Percentiles rank a stretch among this genome's conserved stretches.
Conservation (phyloP, 2,797 vertebrate species). For the Salmo trutta region DNA sequence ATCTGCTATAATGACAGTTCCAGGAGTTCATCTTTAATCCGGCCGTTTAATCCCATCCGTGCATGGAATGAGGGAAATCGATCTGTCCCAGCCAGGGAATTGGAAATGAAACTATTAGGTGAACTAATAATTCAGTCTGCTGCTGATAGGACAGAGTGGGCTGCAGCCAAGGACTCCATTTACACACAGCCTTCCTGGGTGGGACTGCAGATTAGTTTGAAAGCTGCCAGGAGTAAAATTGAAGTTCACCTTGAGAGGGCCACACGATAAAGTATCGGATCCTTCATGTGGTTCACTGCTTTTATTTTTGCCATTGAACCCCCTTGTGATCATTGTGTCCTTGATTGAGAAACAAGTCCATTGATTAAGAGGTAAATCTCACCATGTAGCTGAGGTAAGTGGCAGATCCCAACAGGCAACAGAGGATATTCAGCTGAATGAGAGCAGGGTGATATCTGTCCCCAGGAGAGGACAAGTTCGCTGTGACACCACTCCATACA, state of each 20-base stretch:
- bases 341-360: conserved; percentile 34
- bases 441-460: background rate
- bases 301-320: too few species aligned
- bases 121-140: conserved; percentile 54
- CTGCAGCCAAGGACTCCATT: conserved; percentile 61
- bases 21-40: conserved; percentile 66
- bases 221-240: conserved; percentile 53
- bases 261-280: conserved; percentile 37
- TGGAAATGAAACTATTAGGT: conserved; percentile 67
- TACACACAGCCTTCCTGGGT: conserved; percentile 50
- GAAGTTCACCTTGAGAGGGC: conserved; percentile 29
- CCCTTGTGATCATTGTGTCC: conserved; percentile 39
- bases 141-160: conserved; percentile 54
- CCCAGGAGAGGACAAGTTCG: background rate
- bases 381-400: conserved; percentile 29
- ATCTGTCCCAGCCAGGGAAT: conserved; percentile 62
- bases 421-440: conserved; percentile 9
- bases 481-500: background rate
- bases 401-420: conserved; percentile 27
- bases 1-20: conserved; percentile 45
- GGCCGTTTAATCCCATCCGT: conserved; percentile 65
- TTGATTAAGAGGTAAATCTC: conserved; percentile 38
- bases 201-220: conserved; percentile 44
- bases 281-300: conserved; percentile 1
- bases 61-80: conserved; percentile 59